A percentile compares a stretch with the other conserved stretches of the same genome.
These are phyloP conservation scores for Phengaris arion DNA, from an alignment of 2,888 invertebrate genomes.

Conservation along the genomic window DNA sequence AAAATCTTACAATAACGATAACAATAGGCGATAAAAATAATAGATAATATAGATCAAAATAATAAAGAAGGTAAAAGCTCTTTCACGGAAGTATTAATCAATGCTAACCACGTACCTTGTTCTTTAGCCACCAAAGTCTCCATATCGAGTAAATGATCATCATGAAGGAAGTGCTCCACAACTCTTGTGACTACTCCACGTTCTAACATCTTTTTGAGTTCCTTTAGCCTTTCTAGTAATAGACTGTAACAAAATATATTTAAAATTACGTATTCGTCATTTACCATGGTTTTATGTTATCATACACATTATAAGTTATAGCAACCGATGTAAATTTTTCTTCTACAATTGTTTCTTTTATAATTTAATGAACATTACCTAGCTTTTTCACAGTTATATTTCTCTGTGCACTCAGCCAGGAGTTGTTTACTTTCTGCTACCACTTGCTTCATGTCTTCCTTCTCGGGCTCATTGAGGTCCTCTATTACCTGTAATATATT, in stretches of 20 bases:
- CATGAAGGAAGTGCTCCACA: slow-evolving; percentile 98
- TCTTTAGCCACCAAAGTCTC: slow-evolving; percentile 76
- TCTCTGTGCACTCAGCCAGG: slow-evolving; percentile 50
- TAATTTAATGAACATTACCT: slow-evolving; percentile 45
- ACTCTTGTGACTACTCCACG: slow-evolving; percentile 95
- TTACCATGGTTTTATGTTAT: no score
- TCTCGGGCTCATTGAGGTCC: slow-evolving; percentile 54
- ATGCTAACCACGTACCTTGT: slow-evolving; percentile 48
- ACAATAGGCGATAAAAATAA: no score
- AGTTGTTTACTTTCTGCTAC: slow-evolving; percentile 55
- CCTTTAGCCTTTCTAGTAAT: slow-evolving; percentile 87
- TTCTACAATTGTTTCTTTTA: no score
- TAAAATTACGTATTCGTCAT: neutral
- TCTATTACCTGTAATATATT: slow-evolving; percentile 49
- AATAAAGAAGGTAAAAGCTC: no score
- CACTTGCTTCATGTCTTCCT: slow-evolving; percentile 56
- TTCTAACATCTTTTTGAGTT: slow-evolving; percentile 93
- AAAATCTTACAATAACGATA: no score
- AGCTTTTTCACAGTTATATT: slow-evolving; percentile 57
- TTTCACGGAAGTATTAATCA: no score
- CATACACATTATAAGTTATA: no score
- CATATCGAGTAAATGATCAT: slow-evolving; percentile 85
- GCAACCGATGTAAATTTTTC: no score
- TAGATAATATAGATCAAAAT: no score
- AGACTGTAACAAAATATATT: slow-evolving; percentile 42